Evolutionary conservation across 1,140 invertebrate genomes (phyloP), one percentile per base, ranked within the genome.

Genomic region (Octopus sinensis): DNA sequence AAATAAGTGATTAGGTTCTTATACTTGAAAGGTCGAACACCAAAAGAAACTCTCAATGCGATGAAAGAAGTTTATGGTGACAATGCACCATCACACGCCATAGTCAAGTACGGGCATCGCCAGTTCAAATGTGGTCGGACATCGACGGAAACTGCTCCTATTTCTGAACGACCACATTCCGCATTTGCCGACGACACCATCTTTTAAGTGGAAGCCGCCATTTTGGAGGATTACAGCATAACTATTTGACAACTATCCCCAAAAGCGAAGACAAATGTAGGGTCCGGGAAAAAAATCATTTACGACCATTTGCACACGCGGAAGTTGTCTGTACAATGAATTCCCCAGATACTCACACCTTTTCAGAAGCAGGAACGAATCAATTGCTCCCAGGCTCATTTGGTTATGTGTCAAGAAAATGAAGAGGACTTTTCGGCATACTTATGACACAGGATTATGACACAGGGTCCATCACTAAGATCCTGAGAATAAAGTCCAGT

Each of bases 81-180:
- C 1, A 3, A 68, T 68, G 62, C 62, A 12, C 62, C 62, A 68
- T 68, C n/a, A n/a, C n/a, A 68, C n/a, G 62, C 12, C n/a, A 3
- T 2, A 68, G 62, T 68, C 62, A 68, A 68, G 62, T 3, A 68
- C 1, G 1, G 62, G 62, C 62, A 68, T 68, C 62, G 3, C n/a
- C 62, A 68, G 62, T 68, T 68, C 62, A 68, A 68, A 68, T 68
- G 62, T 68, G 62, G 62, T 68, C n/a, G 62, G 62, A 68, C 62
- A 68, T 68, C 62, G 3, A 68, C 1, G 62, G 1, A 68, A 68
- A 68, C 62, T 12, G 62, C 62, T 68, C 62, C 62, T n/a, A 68
- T 68, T 68, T 3, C 62, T n/a, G 62, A 3, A n/a, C 62, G 62
- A 68, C 62, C 62, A 68, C 62, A 68, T 12, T 68, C 62, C 62